Base-by-base conservation (phyloP, 1,140 invertebrate genomes). In the Philopotamus ludificatus region DNA sequence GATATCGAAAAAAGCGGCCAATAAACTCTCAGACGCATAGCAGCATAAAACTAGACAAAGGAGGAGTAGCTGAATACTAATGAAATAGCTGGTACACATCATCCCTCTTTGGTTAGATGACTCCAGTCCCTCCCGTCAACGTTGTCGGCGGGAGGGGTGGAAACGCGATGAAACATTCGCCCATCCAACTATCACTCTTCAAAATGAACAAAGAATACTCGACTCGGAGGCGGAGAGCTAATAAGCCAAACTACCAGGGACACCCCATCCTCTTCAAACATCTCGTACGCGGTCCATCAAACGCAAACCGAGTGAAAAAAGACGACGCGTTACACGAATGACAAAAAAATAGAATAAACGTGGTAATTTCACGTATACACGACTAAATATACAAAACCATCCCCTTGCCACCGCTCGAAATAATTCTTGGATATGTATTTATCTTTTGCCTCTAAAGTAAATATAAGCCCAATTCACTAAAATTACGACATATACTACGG, bases 141-240 rank as follows among this genome's bases (percentile, higher is more conserved):
- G 18, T 44, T 1, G 9, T 23, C 49, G 9, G 49, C 23, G 1
- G 3, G 49, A 25, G 2, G 15, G 28, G 49, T 25, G 42, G n/a
- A 44, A 15, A 25, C 49, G n/a, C n/a, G n/a, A n/a, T n/a, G 28
- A 12, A 34, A 34, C 28, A 34, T 12, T 12, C 28, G 22, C 3
- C 10, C 22, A 39, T 15, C 51, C 20, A 16, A 55, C 51, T 55
- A 51, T 39, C 25, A 34, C 28, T 55, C 3, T 39, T 28, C 51
- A 55, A n/a, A 8, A n/a, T 26, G 51, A 55, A 55, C 51, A 55
- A 55, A 55, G 51, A 55, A 15, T 28, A 22, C 51, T 34, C 23
- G 28, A 34, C 28, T 34, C 28, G 4, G 12, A 34, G 28, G 28
- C 28, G 12, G 4, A 12, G 10, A 15, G 51, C 51, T 55, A 55